phyloP scores from a whole-genome alignment of 2,888 invertebrate genomes.

The Tiphia femorata region DNA sequence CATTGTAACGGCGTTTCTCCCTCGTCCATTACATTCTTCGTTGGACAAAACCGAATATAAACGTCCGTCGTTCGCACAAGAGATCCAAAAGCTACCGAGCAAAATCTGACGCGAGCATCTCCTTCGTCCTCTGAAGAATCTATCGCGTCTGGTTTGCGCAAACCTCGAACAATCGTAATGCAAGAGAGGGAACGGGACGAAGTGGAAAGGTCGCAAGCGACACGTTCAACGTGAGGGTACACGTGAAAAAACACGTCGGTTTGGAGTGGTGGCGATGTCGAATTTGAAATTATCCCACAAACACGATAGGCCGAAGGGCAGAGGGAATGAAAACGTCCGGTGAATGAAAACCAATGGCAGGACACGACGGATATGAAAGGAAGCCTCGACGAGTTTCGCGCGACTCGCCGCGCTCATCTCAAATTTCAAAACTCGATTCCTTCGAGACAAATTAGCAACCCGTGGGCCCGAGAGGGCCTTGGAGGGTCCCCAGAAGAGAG shows the following conservation, averaged over 20 bases:
- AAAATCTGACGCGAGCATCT: too few relatives aligned
- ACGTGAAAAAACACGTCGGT: conserved; percentile 46
- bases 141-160: too few relatives aligned
- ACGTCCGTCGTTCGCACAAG: too few relatives aligned
- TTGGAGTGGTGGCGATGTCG: conserved; percentile 16
- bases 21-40: too few relatives aligned
- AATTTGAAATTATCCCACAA: conserved; percentile 43
- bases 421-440: conserved; percentile 63
- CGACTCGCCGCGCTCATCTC: conserved; percentile 41
- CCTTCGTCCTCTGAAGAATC: too few relatives aligned
- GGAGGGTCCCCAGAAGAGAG: conserved; percentile 21
- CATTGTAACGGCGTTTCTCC: too few relatives aligned
- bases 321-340: conserved; percentile 9
- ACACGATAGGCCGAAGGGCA: conserved; percentile 23
- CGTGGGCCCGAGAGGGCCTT: conserved; percentile 41
- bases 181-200: too few relatives aligned
- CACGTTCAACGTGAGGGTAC: too few relatives aligned
- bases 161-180: too few relatives aligned
- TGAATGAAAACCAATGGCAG: conserved; percentile 19
- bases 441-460: conserved; percentile 60
- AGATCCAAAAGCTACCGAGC: too few relatives aligned
- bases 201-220: too few relatives aligned
- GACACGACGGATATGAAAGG: conserved; percentile 49
- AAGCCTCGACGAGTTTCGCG: conserved; percentile 49
- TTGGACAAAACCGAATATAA: too few relatives aligned